These are phyloP conservation scores for Sebastes diaconus DNA, from an alignment of 2,797 vertebrate genomes.

Conservation along the genomic window DNA sequence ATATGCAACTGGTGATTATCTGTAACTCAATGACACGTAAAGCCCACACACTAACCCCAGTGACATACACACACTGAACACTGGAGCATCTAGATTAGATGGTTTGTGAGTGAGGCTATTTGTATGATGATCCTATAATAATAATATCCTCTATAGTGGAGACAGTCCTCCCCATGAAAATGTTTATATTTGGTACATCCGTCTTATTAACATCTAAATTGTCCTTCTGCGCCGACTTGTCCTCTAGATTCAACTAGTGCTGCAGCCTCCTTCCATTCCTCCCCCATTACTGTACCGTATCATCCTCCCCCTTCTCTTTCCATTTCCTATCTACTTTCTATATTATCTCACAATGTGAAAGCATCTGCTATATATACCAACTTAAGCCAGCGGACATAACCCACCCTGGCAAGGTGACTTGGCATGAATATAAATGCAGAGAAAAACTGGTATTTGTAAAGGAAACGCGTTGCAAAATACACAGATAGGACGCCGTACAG, in stretches of 20 bases:
- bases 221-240: not conserved
- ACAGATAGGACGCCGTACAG: not conserved
- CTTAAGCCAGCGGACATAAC: conserved; percentile 44
- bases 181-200: not conserved
- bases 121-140: not conserved
- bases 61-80: not conserved
- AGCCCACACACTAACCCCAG: not conserved
- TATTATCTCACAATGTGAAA: conserved; percentile 28
- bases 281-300: not conserved
- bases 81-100: not conserved
- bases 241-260: not conserved
- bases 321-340: not conserved
- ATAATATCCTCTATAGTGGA: not conserved
- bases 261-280: not conserved
- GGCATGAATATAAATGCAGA: conserved; percentile 43
- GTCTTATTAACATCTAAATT: not conserved
- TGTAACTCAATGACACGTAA: not conserved
- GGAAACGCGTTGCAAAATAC: conserved; percentile 8
- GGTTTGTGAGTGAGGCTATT: not conserved
- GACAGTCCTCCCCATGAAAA: not conserved
- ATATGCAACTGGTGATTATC: not conserved
- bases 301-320: not conserved
- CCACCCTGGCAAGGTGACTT: conserved; percentile 25
- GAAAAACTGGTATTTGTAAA: conserved; percentile 33
- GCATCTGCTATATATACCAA: conserved; percentile 41